A percentile compares a stretch with the other conserved stretches of the same genome.
Conservation (phyloP, 2,797 vertebrate genomes). For the Schizothorax lantsangensis region DNA sequence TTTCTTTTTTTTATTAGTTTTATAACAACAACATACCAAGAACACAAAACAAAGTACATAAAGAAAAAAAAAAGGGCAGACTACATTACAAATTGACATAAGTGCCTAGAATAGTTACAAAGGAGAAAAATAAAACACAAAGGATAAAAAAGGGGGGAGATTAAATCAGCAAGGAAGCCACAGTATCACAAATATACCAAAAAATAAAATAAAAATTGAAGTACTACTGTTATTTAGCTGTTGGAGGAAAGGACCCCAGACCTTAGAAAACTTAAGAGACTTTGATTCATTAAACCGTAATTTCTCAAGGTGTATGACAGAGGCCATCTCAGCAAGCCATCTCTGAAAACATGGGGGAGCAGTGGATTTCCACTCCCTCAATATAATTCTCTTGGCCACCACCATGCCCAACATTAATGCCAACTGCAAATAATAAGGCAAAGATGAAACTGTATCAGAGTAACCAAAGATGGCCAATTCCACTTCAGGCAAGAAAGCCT, state of each 20-base stretch:
- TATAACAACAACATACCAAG: too few species aligned
- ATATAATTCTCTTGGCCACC: not conserved
- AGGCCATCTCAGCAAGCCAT: not conserved
- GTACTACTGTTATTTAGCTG: not conserved
- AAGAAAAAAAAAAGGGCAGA: not conserved
- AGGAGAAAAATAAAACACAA: not conserved
- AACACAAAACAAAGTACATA: not conserved
- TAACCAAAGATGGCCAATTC: too few species aligned
- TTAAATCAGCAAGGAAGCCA: not conserved
- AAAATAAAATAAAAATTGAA: not conserved
- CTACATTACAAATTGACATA: not conserved
- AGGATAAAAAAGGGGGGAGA: not conserved
- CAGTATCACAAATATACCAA: not conserved
- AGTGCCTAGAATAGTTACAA: not conserved
- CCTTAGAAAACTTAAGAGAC: not conserved
- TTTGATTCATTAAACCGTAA: not conserved
- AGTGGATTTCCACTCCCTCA: not conserved
- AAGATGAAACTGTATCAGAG: too few species aligned
- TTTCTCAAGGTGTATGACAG: not conserved
- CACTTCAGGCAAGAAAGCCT: too few species aligned
- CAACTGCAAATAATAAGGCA: not conserved
- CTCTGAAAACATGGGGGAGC: not conserved
- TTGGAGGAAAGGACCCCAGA: conserved; percentile 10
- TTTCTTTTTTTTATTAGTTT: too few species aligned
- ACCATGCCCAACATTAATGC: not conserved